These are phyloP conservation scores for Xiphophorus birchmanni DNA, from an alignment of 2,797 vertebrate genomes.

Conservation along the genomic window DNA sequence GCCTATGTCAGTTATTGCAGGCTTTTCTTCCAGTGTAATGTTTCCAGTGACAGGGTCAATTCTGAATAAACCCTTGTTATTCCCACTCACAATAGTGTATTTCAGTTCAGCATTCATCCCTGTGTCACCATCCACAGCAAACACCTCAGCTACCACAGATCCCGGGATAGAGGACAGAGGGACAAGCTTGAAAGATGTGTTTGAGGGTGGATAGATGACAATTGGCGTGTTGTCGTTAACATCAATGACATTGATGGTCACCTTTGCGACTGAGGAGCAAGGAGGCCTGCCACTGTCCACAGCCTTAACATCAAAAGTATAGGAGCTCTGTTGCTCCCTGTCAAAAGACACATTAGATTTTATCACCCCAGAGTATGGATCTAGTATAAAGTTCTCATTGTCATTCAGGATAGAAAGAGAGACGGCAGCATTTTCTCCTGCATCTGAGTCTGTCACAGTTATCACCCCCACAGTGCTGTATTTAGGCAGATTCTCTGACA, in stretches of 20 bases:
- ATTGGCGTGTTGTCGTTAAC: slow-evolving; percentile 97
- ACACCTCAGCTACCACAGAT: slow-evolving; percentile 96
- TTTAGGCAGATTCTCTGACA: slow-evolving; percentile 98
- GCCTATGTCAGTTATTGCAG: slow-evolving; percentile 87
- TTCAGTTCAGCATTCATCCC: slow-evolving; percentile 99
- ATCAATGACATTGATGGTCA: slow-evolving; percentile 98
- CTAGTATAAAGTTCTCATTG: slow-evolving; percentile 97
- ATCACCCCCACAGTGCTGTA: slow-evolving; percentile 99
- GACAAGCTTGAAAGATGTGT: slow-evolving; percentile 97
- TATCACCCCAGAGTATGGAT: slow-evolving; percentile 96
- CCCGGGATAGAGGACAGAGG: slow-evolving; percentile 97
- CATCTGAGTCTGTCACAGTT: slow-evolving; percentile 96
- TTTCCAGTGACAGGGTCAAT: slow-evolving; percentile 98
- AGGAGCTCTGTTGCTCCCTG: slow-evolving; percentile 97
- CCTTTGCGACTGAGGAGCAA: slow-evolving; percentile 96
- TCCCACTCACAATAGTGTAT: slow-evolving; percentile 96
- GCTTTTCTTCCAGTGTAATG: slow-evolving; percentile 97
- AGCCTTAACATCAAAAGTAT: slow-evolving; percentile 97
- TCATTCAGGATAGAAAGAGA: slow-evolving; percentile 96
- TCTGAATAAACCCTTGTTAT: slow-evolving; percentile 94
- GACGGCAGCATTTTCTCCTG: slow-evolving; percentile 95
- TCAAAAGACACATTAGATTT: slow-evolving; percentile 99
- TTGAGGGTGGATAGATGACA: slow-evolving; percentile 95
- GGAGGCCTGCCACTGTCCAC: slow-evolving; percentile 93
- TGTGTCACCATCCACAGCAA: slow-evolving; percentile 96